Evolutionary conservation across 2,888 invertebrate genomes (phyloP).

Genomic region (Meteorus cinctellus): DNA sequence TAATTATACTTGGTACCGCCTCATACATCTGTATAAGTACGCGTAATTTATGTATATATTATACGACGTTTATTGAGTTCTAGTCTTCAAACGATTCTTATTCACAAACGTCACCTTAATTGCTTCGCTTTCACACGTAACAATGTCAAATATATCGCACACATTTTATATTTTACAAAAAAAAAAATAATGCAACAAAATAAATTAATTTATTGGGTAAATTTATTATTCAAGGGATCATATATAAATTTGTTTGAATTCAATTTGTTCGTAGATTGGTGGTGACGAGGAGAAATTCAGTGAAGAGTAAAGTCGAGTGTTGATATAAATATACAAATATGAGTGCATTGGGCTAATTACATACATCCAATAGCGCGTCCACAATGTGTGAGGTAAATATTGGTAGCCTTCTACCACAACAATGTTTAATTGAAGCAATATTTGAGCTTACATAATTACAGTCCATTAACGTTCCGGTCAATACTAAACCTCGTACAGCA

Average conservation of each 20-base stretch:
- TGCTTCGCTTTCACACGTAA: too few species aligned
- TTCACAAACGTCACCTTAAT: background rate
- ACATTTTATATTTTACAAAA: too few species aligned
- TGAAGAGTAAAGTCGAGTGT: constrained; percentile 1
- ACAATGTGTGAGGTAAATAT: constrained; percentile 52
- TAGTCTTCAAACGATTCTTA: background rate
- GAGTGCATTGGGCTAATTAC: background rate
- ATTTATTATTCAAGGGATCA: too few species aligned
- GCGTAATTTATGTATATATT: background rate
- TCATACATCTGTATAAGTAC: constrained; percentile 10
- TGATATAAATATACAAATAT: background rate
- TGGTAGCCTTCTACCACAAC: constrained; percentile 56
- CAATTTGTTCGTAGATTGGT: too few species aligned
- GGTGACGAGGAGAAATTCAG: background rate
- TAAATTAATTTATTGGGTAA: too few species aligned
- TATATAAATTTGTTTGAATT: too few species aligned
- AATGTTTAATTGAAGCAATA: constrained; percentile 65
- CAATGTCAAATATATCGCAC: too few species aligned
- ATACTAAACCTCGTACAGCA: constrained; percentile 28
- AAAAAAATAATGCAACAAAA: too few species aligned
- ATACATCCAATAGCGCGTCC: constrained; percentile 3
- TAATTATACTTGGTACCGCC: constrained; percentile 73
- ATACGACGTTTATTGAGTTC: background rate
- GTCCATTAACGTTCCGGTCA: constrained; percentile 59
- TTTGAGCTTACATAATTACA: constrained; percentile 66